phyloP scores from a whole-genome alignment of 2,113 vertebrate species.

The Cynocephalus volans region DNA sequence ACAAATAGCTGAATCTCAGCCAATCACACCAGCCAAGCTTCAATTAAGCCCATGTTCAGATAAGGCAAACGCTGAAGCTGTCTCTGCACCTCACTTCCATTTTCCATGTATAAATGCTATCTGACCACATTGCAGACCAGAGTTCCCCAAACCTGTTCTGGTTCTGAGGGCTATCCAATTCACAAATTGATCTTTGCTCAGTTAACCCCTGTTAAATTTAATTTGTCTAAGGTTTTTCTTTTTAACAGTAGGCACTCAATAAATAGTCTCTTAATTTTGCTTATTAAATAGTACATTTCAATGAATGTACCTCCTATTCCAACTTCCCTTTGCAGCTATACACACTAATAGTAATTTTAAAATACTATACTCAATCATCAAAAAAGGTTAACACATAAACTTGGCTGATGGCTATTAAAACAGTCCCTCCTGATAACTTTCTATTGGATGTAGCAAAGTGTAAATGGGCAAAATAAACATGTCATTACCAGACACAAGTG shows the following conservation, averaged over 20 bases:
- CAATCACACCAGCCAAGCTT: not conserved
- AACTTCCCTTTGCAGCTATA: not conserved
- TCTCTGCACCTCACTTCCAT: not conserved
- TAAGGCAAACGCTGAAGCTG: not conserved
- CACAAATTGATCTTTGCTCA: not conserved
- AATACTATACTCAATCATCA: not conserved
- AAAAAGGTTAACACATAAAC: slow-evolving; percentile 35
- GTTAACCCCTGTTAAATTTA: not conserved
- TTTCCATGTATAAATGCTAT: not conserved
- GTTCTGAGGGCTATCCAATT: not conserved
- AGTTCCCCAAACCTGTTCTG: not conserved
- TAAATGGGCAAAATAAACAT: not conserved
- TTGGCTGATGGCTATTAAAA: not conserved
- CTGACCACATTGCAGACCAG: not conserved
- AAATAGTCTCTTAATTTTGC: not conserved
- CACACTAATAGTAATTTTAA: not conserved
- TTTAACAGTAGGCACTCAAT: not conserved
- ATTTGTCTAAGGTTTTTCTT: not conserved
- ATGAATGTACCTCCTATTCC: not conserved
- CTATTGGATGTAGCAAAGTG: not conserved
- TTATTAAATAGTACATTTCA: slow-evolving; percentile 42
- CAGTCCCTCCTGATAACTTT: not conserved
- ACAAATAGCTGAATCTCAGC: not conserved
- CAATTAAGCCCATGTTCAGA: not conserved
- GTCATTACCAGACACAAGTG: not conserved